Conservation (phyloP, 2,888 invertebrate species). For the Meandrusa payeni region DNA sequence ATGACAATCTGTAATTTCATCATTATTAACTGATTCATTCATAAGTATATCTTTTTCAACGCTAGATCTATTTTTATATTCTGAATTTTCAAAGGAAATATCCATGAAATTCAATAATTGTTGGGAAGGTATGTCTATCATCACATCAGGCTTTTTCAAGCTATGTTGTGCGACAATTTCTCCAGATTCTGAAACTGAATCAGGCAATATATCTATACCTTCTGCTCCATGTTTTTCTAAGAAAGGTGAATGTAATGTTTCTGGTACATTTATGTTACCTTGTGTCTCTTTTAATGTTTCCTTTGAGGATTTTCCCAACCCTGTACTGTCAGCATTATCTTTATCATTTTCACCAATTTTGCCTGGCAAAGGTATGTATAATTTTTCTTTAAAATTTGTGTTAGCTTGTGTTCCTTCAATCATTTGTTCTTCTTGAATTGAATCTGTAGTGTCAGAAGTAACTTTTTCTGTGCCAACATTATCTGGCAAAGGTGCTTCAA, state of each 20-base stretch:
- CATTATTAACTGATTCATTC: not conserved
- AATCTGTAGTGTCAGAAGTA: too few species aligned
- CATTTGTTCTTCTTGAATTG: not conserved
- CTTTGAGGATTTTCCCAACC: too few species aligned
- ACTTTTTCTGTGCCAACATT: too few species aligned
- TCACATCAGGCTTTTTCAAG: slow-evolving; percentile 56
- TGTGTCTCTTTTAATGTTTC: too few species aligned
- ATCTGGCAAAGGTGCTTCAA: too few species aligned
- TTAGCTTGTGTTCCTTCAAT: not conserved
- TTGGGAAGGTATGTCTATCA: slow-evolving; percentile 66
- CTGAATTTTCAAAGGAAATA: too few species aligned
- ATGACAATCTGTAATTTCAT: not conserved
- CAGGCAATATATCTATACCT: too few species aligned
- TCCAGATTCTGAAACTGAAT: slow-evolving; percentile 7
- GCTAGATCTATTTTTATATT: too few species aligned
- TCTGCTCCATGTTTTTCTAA: too few species aligned
- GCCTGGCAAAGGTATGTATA: not conserved
- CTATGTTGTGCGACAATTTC: slow-evolving; percentile 38
- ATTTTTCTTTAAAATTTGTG: not conserved
- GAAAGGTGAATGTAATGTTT: too few species aligned
- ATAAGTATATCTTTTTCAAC: not conserved
- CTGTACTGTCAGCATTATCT: too few species aligned
- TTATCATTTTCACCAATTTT: not conserved
- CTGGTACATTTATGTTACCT: too few species aligned
- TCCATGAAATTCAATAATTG: slow-evolving; percentile 44